Evolutionary conservation across 2,113 vertebrate genomes (phyloP).

Genomic region (Plestiodon gilberti): DNA sequence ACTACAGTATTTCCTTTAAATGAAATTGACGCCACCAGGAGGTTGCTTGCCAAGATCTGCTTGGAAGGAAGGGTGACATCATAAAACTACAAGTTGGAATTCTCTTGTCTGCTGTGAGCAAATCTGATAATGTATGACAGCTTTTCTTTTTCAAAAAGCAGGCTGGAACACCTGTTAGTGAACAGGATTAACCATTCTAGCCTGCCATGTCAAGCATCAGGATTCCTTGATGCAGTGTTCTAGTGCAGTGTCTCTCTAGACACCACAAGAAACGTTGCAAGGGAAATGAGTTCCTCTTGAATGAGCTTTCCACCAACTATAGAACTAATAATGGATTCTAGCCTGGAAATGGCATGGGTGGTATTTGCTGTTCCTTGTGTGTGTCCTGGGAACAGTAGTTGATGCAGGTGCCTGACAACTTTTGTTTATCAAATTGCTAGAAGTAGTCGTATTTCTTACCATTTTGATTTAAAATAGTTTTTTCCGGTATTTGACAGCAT

Average conservation of each 20-base stretch:
- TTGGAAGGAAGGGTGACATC: background rate
- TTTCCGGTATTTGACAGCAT: background rate
- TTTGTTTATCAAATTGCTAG: background rate
- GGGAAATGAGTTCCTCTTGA: background rate
- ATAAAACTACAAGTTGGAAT: background rate
- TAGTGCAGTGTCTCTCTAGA: background rate
- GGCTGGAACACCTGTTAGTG: background rate
- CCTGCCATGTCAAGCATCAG: too few relatives aligned
- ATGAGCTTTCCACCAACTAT: background rate
- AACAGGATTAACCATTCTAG: background rate
- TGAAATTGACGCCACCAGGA: too few relatives aligned
- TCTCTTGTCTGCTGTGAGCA: background rate
- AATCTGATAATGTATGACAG: too few relatives aligned
- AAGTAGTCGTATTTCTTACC: background rate
- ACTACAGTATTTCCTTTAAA: too few relatives aligned
- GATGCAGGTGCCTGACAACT: background rate
- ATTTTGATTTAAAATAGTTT: background rate
- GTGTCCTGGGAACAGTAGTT: background rate
- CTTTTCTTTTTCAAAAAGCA: background rate
- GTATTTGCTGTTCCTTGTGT: too few relatives aligned
- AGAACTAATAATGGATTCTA: too few relatives aligned
- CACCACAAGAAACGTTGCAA: background rate
- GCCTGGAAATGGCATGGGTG: too few relatives aligned
- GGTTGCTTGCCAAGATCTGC: background rate
- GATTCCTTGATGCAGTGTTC: too few relatives aligned